phyloP scores from a whole-genome alignment of 2,888 invertebrate species.

The Gnatocerus cornutus region DNA sequence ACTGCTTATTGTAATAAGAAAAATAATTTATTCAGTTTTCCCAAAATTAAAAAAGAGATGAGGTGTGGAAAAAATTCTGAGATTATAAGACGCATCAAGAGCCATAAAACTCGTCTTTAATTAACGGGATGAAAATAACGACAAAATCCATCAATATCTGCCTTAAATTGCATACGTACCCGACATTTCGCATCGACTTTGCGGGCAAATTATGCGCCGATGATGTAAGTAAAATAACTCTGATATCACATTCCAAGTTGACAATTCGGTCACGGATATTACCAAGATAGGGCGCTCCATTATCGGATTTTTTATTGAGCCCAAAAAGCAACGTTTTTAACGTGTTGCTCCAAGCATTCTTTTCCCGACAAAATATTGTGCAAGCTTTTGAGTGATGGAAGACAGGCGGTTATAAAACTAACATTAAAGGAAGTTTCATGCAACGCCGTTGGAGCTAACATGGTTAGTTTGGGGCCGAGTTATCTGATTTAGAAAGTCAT shows the following conservation, averaged over 20 bases:
- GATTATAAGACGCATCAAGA: no score
- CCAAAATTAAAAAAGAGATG: no score
- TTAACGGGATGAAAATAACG: no score
- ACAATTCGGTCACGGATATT: conserved; percentile 11
- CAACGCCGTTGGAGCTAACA: conserved; percentile 51
- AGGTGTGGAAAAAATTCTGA: no score
- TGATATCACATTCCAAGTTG: conserved; percentile 16
- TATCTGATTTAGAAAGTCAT: conserved; percentile 50
- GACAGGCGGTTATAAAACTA: conserved; percentile 51
- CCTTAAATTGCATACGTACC: not conserved
- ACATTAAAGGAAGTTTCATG: conserved; percentile 52
- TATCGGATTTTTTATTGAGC: conserved; percentile 6
- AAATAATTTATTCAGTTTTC: no score
- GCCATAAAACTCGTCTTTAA: no score
- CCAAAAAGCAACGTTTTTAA: not conserved
- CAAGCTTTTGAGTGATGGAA: conserved; percentile 36
- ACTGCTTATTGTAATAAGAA: not conserved
- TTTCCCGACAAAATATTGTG: conserved; percentile 24
- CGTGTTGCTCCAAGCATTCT: not conserved
- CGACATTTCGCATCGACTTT: not conserved
- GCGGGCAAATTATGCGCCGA: conserved; percentile 9
- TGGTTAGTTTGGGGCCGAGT: conserved; percentile 49
- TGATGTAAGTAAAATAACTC: conserved; percentile 24
- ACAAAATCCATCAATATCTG: not conserved
- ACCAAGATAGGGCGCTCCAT: conserved; percentile 10